Evolutionary conservation across 2,113 vertebrate species (phyloP), one percentile per base, ranked within the genome.

Genomic region (Colius striatus): DNA sequence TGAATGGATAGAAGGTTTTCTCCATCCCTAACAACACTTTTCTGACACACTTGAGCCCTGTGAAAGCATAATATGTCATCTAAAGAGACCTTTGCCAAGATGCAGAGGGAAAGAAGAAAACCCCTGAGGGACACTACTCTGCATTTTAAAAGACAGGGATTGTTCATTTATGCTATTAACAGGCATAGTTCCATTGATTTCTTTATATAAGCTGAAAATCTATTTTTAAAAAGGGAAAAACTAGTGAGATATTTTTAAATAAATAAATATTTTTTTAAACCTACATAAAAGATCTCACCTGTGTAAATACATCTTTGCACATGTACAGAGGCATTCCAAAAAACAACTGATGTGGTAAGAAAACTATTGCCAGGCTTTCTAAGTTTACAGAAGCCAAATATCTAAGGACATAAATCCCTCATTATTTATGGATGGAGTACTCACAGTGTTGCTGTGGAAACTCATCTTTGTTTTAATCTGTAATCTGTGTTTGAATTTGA

Each of bases 51-150:
- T 16, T 29, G 30, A 60, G 14, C 38, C 20, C 34, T 55, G 6
- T 47, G 60, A 87, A 71, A 84, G 13, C 27, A 43, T 10, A 38
- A 10, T 38, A 7, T 55, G 32, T 51, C 7, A 55, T 61, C 17
- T 53, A 16, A 65, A 73, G 17, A 87, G 14, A 61, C 10, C 9
- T 65, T 21, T 62, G n/a, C 12, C 8, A 66, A 89, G 91, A 47
- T 13, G 4, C 30, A 81, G 23, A 71, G 5, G 18, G 5, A 77
- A 73, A 51, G 17, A 54, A 84, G 13, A 58, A 63, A 79, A 90
- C 38, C 2, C 0, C 0, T 17, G 9, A 48, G 53, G 48, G 13
- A 9, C 13, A 29, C 63, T 80, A 57, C 48, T 60, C 13, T 87
- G 1, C 53, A 55, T 63, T 63, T 84, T 71, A 36, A 55, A 74